Evolutionary conservation across 2,113 vertebrate genomes (phyloP).

Genomic region (Tragelaphus imberbis): DNA sequence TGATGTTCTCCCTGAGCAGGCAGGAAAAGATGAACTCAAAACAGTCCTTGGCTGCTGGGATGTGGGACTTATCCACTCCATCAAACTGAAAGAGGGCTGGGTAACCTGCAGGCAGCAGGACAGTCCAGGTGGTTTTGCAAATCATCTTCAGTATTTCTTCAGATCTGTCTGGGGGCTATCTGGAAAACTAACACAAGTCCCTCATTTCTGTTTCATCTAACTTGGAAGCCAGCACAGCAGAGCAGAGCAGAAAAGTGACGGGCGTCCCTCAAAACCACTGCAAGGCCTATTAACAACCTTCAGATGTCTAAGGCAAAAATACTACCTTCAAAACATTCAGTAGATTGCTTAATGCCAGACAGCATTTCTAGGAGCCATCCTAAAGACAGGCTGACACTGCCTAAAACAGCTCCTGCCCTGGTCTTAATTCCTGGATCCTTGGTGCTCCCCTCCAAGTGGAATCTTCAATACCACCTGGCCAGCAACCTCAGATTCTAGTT

Average conservation of each 20-base stretch:
- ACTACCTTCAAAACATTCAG: neutral
- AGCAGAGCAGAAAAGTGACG: neutral
- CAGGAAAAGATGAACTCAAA: neutral
- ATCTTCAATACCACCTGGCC: neutral
- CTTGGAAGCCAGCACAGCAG: neutral
- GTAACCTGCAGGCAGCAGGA: neutral
- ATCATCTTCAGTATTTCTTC: neutral
- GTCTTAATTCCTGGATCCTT: neutral
- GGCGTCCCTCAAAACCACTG: neutral
- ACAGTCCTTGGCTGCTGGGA: neutral
- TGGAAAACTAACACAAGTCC: neutral
- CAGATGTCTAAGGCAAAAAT: neutral
- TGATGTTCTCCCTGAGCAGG: neutral
- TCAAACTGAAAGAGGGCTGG: neutral
- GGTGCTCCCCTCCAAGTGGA: neutral
- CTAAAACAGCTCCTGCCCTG: neutral
- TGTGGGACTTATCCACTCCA: neutral
- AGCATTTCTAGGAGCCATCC: neutral
- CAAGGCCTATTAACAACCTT: neutral
- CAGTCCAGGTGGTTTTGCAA: neutral
- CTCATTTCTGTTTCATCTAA: neutral
- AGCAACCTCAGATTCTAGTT: neutral
- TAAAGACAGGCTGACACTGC: neutral
- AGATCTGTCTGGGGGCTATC: neutral
- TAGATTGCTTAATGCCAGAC: neutral